Evolutionary conservation across 2,888 invertebrate genomes (phyloP), one percentile per base, ranked within the genome.

Genomic region (Ochropleura plecta): DNA sequence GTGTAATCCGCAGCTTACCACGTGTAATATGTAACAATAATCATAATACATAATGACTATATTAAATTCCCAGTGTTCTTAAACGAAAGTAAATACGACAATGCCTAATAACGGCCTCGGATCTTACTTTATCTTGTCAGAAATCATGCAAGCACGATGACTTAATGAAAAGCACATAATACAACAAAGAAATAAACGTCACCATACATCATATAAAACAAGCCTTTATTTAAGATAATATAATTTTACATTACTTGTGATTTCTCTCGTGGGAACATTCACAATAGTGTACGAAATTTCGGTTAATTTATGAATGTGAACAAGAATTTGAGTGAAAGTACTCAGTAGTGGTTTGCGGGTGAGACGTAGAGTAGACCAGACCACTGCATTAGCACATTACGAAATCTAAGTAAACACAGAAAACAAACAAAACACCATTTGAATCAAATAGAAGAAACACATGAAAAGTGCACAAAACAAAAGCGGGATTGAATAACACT

Each of bases 1-100:
- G 59, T 76, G 76, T 84, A 76, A 81, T 63, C 66, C 76, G 0
- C 20, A n/a, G 63, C 55, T 77, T 72, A 83, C 85, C 73, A 69
- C 73, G 69, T 83, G 74, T 81, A 55, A 63, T 60, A 73, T 74
- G 78, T 79, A 60, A 83, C 67, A 76, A 48, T 53, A 84, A 81
- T 84, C 70, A 81, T 72, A 75, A 70, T 65, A 84, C 71, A 79
- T 72, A 80, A 85, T 86, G 60, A 70, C 73, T 86, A 46, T 44
- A 82, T 84, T 78, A 76, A 70, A 71, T 81, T 86, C 88, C 70
- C 86, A 85, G 79, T 86, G 18, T 70, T 73, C 62, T 65, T 81
- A 85, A 85, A 82, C 84, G 88, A 87, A 86, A 87, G 86, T 87
- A 87, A 86, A 86, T 76, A 87, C 73, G 74, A 86, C 86, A 86